Evolutionary conservation across 2,797 vertebrate genomes (phyloP), one percentile per base, ranked within the genome.

Genomic region (Coluber constrictor): DNA sequence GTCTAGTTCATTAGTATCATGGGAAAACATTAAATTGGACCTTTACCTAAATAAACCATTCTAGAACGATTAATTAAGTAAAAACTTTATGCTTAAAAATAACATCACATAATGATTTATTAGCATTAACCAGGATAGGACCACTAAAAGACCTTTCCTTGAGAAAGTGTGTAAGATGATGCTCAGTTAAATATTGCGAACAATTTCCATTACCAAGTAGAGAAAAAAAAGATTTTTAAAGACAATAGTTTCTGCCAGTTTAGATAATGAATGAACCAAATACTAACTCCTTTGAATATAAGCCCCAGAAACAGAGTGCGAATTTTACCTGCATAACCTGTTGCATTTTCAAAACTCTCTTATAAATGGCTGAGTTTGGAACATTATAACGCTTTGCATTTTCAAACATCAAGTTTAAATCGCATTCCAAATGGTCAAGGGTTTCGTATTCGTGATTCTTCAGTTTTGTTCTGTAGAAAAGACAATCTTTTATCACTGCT

Each of bases 341-440:
- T 94, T 99, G 99, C 95, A 99, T 97, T 97, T 99, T 99, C 91
- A 99, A 97, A 2, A 98, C 99, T 10, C 99, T 98, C 90, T 99
- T 99, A 96, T 99, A 99, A 97, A 99, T 99, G 94, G 99, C 98
- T 91, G 99, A 99, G 96, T 99, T 99, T 87, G 99, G 98, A 95
- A 99, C 98, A 43, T 99, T 99, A 96, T 98, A 99, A 90, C 99
- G 99, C 93, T 99, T 99, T 93, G 99, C 98, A 88, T 99, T 99
- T 98, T 99, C 99, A 97, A 99, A 99, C 99, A 99, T 99, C 96
- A 98, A 95, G 93, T 98, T 99, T 95, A 99, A 97, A 96, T 99
- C 99, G n/a, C 98, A 96, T 94, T 99, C 98, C 87, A 99, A 96
- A 88, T 99, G 99, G 97, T 99, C 99, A 92, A 99, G 97, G 47